Conservation (phyloP, 2,113 vertebrate species). For the Spilogale gracilis region DNA sequence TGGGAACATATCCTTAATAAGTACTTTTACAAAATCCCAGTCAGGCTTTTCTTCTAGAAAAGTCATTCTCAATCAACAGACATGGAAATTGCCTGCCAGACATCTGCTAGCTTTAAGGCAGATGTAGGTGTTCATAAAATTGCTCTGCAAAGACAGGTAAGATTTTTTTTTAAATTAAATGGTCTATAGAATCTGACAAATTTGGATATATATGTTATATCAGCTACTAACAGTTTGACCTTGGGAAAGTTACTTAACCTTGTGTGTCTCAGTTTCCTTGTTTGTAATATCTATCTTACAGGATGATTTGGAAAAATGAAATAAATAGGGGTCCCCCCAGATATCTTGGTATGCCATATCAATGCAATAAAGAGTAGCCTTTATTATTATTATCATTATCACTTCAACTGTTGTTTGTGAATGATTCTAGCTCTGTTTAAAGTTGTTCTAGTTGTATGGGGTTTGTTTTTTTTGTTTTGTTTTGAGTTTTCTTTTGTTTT, state of each 20-base stretch:
- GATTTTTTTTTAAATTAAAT: background rate
- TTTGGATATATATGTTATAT: background rate
- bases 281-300: background rate
- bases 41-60: background rate
- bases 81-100: background rate
- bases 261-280: background rate
- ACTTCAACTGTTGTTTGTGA: background rate
- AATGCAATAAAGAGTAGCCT: background rate
- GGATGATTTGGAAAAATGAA: background rate
- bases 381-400: background rate
- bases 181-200: background rate
- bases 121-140: background rate
- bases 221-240: background rate
- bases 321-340: accelerated
- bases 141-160: background rate
- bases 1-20: background rate
- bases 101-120: background rate
- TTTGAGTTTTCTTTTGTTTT: no score
- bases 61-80: background rate
- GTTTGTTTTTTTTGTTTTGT: no score
- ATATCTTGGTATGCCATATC: background rate
- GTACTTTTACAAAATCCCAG: background rate
- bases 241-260: background rate
- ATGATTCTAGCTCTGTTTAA: background rate
- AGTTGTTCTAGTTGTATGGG: background rate